phyloP scores from a whole-genome alignment of 2,113 vertebrate genomes.

The Tinamus guttatus region DNA sequence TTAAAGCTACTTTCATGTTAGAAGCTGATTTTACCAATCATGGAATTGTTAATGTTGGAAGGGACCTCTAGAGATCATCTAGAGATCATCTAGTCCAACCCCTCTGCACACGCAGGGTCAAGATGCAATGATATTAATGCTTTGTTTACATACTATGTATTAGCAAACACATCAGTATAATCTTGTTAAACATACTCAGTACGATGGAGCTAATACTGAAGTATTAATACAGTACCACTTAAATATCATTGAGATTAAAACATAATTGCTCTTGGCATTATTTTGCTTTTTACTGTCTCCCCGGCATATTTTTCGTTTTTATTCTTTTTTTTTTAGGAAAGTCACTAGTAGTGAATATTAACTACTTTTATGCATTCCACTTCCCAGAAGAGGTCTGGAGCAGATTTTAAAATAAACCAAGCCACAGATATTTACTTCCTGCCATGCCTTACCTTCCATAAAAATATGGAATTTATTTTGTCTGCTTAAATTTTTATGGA shows the following conservation, averaged over 20 bases:
- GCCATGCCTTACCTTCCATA: not conserved
- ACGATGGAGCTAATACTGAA: not conserved
- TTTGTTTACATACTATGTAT: not conserved
- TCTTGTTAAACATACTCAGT: not conserved
- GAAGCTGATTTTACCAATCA: not conserved
- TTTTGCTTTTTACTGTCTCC: not conserved
- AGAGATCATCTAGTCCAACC: no score
- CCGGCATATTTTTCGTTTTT: not conserved
- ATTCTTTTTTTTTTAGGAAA: not conserved
- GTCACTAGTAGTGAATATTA: not conserved
- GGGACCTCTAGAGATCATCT: no score
- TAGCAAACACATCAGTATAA: not conserved
- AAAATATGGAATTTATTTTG: not conserved
- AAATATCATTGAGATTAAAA: not conserved
- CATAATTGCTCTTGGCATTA: not conserved
- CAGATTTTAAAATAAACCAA: not conserved
- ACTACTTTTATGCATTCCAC: not conserved
- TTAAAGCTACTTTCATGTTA: not conserved
- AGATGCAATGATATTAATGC: not conserved
- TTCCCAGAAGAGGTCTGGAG: not conserved
- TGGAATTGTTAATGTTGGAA: no score
- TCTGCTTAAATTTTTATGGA: not conserved
- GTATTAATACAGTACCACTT: not conserved
- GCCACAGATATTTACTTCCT: not conserved
- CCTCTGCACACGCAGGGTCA: no score